Evolutionary conservation across 2,113 vertebrate species (phyloP).

Genomic region (Jaculus jaculus): DNA sequence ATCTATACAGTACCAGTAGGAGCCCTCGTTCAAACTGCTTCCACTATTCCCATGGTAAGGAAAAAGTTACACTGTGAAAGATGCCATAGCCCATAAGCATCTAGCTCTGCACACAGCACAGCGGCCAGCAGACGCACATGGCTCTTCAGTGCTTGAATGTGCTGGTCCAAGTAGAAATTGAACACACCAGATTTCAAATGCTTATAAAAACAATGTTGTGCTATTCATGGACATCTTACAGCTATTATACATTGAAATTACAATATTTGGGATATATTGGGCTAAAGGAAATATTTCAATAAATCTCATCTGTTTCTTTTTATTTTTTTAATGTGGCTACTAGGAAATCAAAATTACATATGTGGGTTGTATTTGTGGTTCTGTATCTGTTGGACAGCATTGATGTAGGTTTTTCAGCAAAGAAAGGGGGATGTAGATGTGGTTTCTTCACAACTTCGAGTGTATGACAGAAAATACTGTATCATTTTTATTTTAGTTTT

Average conservation of each 20-base stretch:
- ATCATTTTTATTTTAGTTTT: not conserved
- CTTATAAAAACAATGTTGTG: not conserved
- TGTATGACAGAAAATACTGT: not conserved
- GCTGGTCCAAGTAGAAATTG: not conserved
- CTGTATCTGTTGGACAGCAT: not conserved
- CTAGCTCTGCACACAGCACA: not conserved
- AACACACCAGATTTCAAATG: not conserved
- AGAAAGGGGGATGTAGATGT: not conserved
- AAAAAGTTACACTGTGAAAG: not conserved
- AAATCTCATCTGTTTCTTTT: conserved; percentile 43
- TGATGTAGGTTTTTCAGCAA: not conserved
- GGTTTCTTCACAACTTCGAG: not conserved
- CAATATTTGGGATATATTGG: not conserved
- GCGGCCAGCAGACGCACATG: not conserved
- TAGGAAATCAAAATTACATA: conserved; percentile 47
- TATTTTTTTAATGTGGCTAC: conserved; percentile 41
- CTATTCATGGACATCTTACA: not conserved
- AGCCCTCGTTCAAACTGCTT: not conserved
- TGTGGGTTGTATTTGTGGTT: conserved; percentile 34
- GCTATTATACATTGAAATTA: not conserved
- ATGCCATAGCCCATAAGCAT: not conserved
- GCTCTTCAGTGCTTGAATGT: not conserved
- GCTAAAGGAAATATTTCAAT: conserved; percentile 58
- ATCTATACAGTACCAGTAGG: not conserved
- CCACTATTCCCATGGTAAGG: not conserved